A percentile compares a stretch with the other conserved stretches of the same genome.
These are phyloP conservation scores for Lamproptera curius DNA, from an alignment of 2,888 invertebrate genomes.

Conservation along the genomic window DNA sequence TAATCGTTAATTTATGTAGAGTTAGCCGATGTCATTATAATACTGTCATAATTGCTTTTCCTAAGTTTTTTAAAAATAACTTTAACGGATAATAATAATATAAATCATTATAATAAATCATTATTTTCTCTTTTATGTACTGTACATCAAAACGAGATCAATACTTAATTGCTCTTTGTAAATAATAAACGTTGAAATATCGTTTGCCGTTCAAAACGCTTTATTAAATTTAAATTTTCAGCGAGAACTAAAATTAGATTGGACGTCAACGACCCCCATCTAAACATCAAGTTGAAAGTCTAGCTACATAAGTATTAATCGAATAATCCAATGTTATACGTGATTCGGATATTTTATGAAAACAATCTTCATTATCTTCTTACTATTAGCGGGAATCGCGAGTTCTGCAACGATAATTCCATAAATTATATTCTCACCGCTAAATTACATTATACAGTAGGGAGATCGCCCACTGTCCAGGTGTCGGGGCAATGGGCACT, in stretches of 20 bases:
- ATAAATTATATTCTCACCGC: neutral
- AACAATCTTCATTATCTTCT: neutral
- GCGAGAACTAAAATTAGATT: neutral
- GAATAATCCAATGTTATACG: no score
- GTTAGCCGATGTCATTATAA: no score
- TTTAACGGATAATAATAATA: no score
- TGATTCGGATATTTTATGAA: neutral
- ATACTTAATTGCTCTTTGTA: no score
- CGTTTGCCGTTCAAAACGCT: no score
- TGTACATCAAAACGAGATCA: no score
- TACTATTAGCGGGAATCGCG: neutral
- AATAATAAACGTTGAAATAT: no score
- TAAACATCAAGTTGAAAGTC: neutral
- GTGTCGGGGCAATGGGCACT: conserved; percentile 38
- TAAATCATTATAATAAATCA: no score
- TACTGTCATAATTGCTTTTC: no score
- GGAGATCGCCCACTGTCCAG: conserved; percentile 32
- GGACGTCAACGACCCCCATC: neutral
- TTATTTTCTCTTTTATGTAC: no score
- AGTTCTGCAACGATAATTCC: neutral
- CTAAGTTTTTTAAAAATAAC: no score
- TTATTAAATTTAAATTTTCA: neutral
- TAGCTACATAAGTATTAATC: neutral
- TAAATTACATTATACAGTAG: conserved; percentile 5
- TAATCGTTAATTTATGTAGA: no score